Percentiles rank a stretch among this genome's conserved stretches.
phyloP scores from a whole-genome alignment of 2,113 vertebrate genomes.

The Butorides virescens region DNA sequence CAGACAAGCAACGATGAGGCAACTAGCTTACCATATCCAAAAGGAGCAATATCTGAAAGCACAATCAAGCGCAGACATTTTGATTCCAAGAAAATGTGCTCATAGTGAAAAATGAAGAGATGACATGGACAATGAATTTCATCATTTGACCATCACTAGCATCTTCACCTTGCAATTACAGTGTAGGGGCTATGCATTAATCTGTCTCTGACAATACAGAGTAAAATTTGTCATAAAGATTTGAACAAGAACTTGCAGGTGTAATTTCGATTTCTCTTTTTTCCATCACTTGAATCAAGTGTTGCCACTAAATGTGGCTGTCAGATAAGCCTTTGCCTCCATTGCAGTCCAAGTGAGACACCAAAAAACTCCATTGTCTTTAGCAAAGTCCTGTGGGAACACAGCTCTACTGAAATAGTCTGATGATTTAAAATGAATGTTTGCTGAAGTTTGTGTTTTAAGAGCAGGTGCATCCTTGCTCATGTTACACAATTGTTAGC shows the following conservation, averaged over 20 bases:
- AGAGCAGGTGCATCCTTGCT: slow-evolving; percentile 43
- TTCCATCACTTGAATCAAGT: not conserved
- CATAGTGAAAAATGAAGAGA: not conserved
- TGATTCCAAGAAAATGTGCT: not conserved
- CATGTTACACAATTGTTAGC: not conserved
- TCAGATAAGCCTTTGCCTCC: not conserved
- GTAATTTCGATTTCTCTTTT: not conserved
- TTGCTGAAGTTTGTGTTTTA: not conserved
- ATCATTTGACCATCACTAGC: not conserved
- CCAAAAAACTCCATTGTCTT: not conserved
- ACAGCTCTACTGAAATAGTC: not conserved
- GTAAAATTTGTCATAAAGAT: not conserved
- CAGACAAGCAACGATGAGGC: not conserved
- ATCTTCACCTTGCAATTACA: not conserved
- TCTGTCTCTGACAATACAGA: not conserved
- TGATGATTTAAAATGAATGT: not conserved
- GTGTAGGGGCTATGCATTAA: not conserved
- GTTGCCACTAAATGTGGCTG: not conserved
- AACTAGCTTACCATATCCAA: not conserved
- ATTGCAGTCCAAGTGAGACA: not conserved
- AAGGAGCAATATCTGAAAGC: not conserved
- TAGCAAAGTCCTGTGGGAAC: not conserved
- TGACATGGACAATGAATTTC: not conserved
- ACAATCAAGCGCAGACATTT: not conserved
- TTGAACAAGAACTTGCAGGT: not conserved